Evolutionary conservation across 1,140 invertebrate species (phyloP).

Genomic region (Anthonomus grandis): DNA sequence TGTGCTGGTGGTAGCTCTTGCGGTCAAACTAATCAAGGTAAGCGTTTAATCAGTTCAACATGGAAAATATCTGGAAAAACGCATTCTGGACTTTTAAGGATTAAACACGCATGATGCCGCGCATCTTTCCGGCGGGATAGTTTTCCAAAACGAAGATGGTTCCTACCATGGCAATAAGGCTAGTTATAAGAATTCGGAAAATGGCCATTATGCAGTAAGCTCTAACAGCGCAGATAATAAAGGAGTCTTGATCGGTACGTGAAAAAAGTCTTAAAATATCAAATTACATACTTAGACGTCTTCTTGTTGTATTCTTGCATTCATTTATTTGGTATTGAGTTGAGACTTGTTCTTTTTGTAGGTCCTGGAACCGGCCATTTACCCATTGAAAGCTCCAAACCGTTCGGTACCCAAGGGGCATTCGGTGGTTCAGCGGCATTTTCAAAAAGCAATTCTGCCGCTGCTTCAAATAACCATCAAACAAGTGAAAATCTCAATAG

Average conservation of each 20-base stretch:
- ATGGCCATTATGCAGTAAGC: constrained; percentile 15
- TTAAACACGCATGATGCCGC: constrained; percentile 12
- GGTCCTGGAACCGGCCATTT: constrained; percentile 23
- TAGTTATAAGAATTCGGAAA: constrained; percentile 19
- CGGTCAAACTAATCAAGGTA: background rate
- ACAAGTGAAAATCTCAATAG: too few relatives aligned
- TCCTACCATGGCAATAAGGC: constrained; percentile 1
- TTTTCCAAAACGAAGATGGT: constrained; percentile 16
- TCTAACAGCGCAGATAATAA: constrained; percentile 11
- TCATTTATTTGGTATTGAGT: too few relatives aligned
- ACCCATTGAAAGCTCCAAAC: constrained; percentile 14
- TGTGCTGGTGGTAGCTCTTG: constrained; percentile 11
- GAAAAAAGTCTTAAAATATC: too few relatives aligned
- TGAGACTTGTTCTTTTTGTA: background rate
- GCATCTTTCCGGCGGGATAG: constrained; percentile 5
- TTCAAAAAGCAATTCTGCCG: too few relatives aligned
- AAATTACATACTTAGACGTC: too few relatives aligned
- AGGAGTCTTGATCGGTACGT: constrained; percentile 20
- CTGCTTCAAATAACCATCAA: too few relatives aligned
- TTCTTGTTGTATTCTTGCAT: too few relatives aligned
- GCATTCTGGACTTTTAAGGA: background rate
- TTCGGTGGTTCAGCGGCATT: constrained; percentile 16
- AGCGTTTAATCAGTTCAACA: too few relatives aligned
- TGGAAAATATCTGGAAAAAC: constrained; percentile 4
- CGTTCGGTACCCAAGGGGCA: constrained; percentile 14